phyloP scores from a whole-genome alignment of 2,797 vertebrate species.

The Selene dorsalis region DNA sequence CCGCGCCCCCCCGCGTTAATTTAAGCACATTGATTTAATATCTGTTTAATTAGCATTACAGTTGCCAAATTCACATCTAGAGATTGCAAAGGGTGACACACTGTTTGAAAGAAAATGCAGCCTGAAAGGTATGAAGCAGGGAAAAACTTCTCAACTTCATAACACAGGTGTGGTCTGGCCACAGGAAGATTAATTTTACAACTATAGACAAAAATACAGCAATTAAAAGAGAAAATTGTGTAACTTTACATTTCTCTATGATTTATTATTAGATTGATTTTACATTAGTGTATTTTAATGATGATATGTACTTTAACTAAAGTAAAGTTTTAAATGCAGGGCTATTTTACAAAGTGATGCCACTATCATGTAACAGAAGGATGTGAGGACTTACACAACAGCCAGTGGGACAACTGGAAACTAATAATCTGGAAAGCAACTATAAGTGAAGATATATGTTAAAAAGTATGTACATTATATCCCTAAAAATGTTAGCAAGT shows the following conservation, averaged over 20 bases:
- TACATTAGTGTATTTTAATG: no score
- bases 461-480: neutral
- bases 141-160: rapidly evolving
- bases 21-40: neutral
- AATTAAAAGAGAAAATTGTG: no score
- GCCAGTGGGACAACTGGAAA: no score
- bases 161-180: conserved; percentile 7
- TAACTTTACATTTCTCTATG: neutral
- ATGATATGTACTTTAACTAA: no score
- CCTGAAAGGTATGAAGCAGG: neutral
- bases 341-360: no score
- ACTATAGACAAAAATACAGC: no score
- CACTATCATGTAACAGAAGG: no score
- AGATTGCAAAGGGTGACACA: no score
- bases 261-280: no score
- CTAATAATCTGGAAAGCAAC: neutral
- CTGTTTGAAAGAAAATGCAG: neutral
- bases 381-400: no score
- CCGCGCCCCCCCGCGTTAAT: neutral
- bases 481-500: neutral
- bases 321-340: no score
- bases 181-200: neutral
- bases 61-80: neutral
- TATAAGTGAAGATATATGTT: neutral
- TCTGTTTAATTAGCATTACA: neutral